Evolutionary conservation across 2,113 vertebrate genomes (phyloP).

Genomic region (Motacilla alba): DNA sequence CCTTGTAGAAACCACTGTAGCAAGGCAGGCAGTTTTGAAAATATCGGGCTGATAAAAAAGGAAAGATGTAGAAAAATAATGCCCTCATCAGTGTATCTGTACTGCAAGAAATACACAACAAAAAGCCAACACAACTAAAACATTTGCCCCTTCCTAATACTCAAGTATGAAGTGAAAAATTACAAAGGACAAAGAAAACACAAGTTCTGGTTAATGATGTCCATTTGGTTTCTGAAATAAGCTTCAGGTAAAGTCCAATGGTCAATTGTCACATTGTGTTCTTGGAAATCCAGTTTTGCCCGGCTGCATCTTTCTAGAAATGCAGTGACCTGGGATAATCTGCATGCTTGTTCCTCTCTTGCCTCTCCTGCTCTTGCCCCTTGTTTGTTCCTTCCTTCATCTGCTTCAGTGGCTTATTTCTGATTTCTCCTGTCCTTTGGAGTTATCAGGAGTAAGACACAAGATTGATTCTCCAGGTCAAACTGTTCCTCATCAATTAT

Average conservation of each 20-base stretch:
- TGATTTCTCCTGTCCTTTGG: slow-evolving; percentile 46
- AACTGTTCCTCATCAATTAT: slow-evolving; percentile 53
- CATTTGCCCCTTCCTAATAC: neutral
- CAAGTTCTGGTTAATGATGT: neutral
- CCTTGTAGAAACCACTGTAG: neutral
- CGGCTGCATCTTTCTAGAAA: slow-evolving; percentile 23
- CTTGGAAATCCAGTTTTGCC: slow-evolving; percentile 6
- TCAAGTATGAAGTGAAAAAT: neutral
- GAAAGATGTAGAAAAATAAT: neutral
- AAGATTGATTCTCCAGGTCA: slow-evolving; percentile 62
- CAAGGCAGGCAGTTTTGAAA: neutral
- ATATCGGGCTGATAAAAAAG: neutral
- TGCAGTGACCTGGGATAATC: neutral
- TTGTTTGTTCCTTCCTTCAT: neutral
- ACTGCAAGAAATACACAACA: neutral
- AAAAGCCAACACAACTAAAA: neutral
- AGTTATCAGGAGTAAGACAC: slow-evolving; percentile 50
- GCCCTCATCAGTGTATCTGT: neutral
- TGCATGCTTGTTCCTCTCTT: neutral
- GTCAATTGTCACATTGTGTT: neutral
- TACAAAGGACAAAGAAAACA: neutral
- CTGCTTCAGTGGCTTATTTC: slow-evolving; percentile 10
- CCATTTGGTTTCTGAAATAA: neutral
- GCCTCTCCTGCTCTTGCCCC: neutral
- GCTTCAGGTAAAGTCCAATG: neutral